Base-by-base conservation (phyloP, 2,797 vertebrate genomes). In the Phoeniculus purpureus region DNA sequence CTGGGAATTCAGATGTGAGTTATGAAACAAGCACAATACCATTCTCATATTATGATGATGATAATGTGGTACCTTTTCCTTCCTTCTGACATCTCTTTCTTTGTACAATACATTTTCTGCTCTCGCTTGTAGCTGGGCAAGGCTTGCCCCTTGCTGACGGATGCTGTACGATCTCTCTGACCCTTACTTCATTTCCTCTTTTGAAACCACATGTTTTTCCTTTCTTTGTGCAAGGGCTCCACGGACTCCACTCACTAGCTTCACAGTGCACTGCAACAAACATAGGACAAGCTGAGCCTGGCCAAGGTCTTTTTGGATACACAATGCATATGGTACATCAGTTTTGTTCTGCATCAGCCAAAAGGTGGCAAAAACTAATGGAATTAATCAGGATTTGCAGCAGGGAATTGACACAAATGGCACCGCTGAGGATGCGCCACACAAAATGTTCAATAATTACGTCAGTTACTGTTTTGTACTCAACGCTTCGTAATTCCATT, bases 141-240 rank as follows among this genome's bases (percentile, higher is more conserved):
- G 98, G 96, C 91, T 96, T 98, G 45, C 99, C 99, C 51, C 97
- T 98, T 82, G 98, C 95, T 65, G 98, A 98, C 1, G 99, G 98
- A 94, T 98, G 97, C 92, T 98, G 98, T 73, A 98, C 84, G 89
- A 99, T 98, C 94, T 98, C 98, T 94, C 99, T 97, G 52, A 97
- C 98, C 91, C 99, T 98, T 76, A 98, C 98, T 98, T 99, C 98
- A 96, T 98, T 98, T 84, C 99, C 98, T 89, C 98, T 98, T 97
- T 98, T 99, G 97, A 99, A 99, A 90, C 98, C 98, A 88, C 99
- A 99, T 27, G 97, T 98, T 98, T 98, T 99, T 56, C 98, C 98
- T 72, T 98, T 98, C 94, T 98, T 98, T 61, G 96, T 98, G 95
- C 99, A 99, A 71, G 98, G 96, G 94, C 98, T 98, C 99, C 99